Conservation (phyloP, 2,113 vertebrate genomes). For the Notothenia rossii region DNA sequence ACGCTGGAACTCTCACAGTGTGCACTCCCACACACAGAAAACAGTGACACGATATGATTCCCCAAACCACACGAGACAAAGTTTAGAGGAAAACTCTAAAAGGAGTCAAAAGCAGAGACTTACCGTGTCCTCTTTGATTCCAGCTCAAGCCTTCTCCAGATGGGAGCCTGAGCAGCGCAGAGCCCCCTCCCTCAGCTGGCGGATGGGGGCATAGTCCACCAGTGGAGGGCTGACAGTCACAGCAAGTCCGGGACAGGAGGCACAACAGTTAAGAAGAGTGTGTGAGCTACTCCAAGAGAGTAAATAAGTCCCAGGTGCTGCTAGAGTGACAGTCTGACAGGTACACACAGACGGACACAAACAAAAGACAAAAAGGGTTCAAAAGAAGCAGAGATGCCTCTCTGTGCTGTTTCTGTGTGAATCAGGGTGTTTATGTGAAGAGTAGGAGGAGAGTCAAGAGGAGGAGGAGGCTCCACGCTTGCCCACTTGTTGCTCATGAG, state of each 20-base stretch:
- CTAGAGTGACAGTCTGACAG: slow-evolving; percentile 23
- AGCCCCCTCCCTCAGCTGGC: slow-evolving; percentile 70
- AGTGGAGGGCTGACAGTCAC: slow-evolving; percentile 13
- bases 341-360: slow-evolving; percentile 6
- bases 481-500: slow-evolving; percentile 16
- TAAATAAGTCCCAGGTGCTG: slow-evolving; percentile 30
- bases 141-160: slow-evolving; percentile 52
- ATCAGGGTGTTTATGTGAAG: slow-evolving; percentile 48
- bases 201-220: slow-evolving; percentile 79
- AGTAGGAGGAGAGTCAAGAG: slow-evolving; percentile 32
- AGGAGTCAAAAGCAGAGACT: slow-evolving; percentile 20
- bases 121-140: slow-evolving; percentile 48
- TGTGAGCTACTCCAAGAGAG: neutral
- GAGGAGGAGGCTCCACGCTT: slow-evolving; percentile 53
- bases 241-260: slow-evolving; percentile 11
- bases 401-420: slow-evolving; percentile 40
- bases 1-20: neutral
- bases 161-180: slow-evolving; percentile 57
- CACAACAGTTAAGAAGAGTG: neutral
- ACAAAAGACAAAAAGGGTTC: neutral
- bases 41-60: neutral
- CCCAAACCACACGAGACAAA: neutral
- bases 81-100: neutral
- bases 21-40: neutral
- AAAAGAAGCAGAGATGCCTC: slow-evolving; percentile 20